Conservation (phyloP, 2,797 vertebrate species). For the Iguana delicatissima region DNA sequence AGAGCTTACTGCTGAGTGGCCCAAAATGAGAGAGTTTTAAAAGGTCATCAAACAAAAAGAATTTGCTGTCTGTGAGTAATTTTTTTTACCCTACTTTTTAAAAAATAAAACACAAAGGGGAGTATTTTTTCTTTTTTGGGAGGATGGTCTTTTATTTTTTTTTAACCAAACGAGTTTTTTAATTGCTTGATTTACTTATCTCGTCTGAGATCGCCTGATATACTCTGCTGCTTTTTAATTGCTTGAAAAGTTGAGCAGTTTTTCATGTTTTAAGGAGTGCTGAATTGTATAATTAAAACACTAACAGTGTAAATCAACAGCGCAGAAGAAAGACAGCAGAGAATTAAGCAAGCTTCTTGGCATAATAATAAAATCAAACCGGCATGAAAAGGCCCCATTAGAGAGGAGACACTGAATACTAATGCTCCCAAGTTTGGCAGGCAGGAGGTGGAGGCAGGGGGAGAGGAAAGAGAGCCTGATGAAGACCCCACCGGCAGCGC, state of each 20-base stretch:
- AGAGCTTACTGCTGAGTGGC: not conserved
- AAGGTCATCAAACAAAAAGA: slow-evolving; percentile 22
- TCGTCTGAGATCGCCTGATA: slow-evolving; percentile 82
- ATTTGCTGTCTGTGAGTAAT: not conserved
- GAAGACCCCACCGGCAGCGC: not conserved
- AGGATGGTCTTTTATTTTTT: slow-evolving; percentile 32
- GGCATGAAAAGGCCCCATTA: slow-evolving; percentile 70
- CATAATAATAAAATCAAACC: slow-evolving; percentile 82
- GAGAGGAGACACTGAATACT: slow-evolving; percentile 29
- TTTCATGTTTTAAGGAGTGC: slow-evolving; percentile 93
- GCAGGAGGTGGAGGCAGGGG: slow-evolving; percentile 12
- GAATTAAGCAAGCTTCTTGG: slow-evolving; percentile 85
- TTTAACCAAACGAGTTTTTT: slow-evolving; percentile 61
- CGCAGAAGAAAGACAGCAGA: slow-evolving; percentile 84
- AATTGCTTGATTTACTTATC: slow-evolving; percentile 83
- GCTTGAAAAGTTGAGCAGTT: slow-evolving; percentile 87
- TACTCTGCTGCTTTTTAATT: slow-evolving; percentile 88
- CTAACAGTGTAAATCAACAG: slow-evolving; percentile 90
- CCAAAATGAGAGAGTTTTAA: slow-evolving; percentile 15
- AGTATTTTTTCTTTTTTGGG: slow-evolving; percentile 30
- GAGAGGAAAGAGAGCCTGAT: not conserved
- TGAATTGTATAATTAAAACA: slow-evolving; percentile 94
- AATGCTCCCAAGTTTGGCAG: not conserved
- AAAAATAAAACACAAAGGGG: slow-evolving; percentile 6
- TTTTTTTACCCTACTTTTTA: not conserved